These are phyloP conservation scores for Albula glossodonta DNA, from an alignment of 2,113 vertebrate genomes.

Conservation along the genomic window DNA sequence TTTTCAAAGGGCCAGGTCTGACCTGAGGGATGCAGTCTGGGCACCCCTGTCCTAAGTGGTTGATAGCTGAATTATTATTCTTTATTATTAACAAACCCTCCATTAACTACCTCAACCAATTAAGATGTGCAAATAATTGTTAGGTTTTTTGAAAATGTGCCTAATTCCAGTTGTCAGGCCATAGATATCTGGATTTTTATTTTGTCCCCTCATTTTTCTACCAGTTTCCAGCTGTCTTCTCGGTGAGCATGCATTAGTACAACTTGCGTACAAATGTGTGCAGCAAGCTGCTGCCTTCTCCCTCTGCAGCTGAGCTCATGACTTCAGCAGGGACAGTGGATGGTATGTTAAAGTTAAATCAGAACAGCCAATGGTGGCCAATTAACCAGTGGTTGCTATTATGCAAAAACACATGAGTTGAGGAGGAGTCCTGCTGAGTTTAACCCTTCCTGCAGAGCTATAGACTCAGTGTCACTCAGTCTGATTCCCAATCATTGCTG, in stretches of 20 bases:
- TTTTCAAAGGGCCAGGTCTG: too few relatives aligned
- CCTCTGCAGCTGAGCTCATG: too few relatives aligned
- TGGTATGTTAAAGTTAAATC: not conserved
- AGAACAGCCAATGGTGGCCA: not conserved
- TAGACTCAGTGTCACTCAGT: too few relatives aligned
- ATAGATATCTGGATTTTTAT: not conserved
- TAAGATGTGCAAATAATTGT: too few relatives aligned
- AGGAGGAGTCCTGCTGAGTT: not conserved
- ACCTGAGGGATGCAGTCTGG: too few relatives aligned
- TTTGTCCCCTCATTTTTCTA: not conserved
- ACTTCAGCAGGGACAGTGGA: too few relatives aligned
- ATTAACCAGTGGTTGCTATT: not conserved
- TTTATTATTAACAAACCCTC: too few relatives aligned
- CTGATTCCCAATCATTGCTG: not conserved
- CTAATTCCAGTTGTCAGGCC: not conserved
- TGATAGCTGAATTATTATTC: too few relatives aligned
- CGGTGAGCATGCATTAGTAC: not conserved
- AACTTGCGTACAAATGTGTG: not conserved
- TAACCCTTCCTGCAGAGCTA: not conserved
- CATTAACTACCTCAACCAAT: too few relatives aligned
- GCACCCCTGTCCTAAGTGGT: too few relatives aligned
- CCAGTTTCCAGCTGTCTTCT: not conserved
- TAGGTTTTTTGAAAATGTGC: too few relatives aligned
- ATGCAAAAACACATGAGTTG: not conserved
- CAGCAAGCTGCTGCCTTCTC: too few relatives aligned